Base-by-base conservation (phyloP, 2,797 vertebrate species). In the Fistularia commersonii region DNA sequence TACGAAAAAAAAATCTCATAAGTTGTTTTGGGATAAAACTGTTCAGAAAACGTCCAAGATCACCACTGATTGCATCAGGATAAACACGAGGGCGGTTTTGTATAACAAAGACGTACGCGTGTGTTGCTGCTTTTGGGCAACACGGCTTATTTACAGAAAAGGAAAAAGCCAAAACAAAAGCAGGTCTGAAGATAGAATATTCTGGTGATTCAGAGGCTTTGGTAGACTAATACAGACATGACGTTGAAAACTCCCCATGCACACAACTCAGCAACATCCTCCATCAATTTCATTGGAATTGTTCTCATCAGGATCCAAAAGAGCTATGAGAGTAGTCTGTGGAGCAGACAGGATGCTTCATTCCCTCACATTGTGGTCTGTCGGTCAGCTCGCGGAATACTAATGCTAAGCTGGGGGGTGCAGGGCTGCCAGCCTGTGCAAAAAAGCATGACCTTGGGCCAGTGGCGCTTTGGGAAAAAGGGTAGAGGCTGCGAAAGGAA, bases 401-500 rank as follows among this genome's bases (percentile, higher is more conserved):
- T 74, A 82, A 82, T 82, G 69, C 54, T 54, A 60, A 69, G 57
- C 74, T 72, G 57, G 58, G 69, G 64, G 58, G 58, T 58, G 51
- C 60, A 57, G 54, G 51, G 46, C 58, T 64, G 64, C 65, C 69
- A 70, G 75, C 42, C 54, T 66, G 62, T 38, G 69, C 48, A 51
- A 72, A 32, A 79, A 81, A 77, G 51, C 39, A 59, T 79, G 82
- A 87, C 83, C 85, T 87, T 79, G 82, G 77, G 72, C 74, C 63
- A 69, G 52, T 14, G 45, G 55, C 49, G 79, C 53, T 52, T n/a
- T 73, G 58, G 44, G 67, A 71, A 63, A 49, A 67, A 63, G 56
- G 45, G 64, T 35, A 61, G 43, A 13, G 11, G 53, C 56, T 47
- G 39, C 40, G 44, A 11, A 45, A 34, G 33, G 37, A 41, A 72